Evolutionary conservation across 2,888 invertebrate species (phyloP).

Genomic region (Chymomyza caudatula): DNA sequence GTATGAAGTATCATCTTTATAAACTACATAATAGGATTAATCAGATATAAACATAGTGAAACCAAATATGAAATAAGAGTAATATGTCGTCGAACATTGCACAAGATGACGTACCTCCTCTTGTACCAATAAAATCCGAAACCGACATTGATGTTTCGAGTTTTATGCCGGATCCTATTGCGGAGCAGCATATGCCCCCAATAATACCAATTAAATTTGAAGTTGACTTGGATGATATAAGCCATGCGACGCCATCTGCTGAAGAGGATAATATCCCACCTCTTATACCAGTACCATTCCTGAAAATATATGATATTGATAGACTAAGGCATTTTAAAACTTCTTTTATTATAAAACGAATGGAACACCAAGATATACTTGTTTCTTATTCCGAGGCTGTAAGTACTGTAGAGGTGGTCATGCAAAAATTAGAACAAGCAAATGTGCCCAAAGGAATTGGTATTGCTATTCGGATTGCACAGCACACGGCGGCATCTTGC

Average conservation of each 20-base stretch:
- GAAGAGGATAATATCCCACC: background rate
- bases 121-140: too few species aligned
- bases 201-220: too few species aligned
- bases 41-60: too few species aligned
- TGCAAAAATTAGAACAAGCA: constrained; percentile 32
- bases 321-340: constrained; percentile 43
- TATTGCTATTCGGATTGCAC: constrained; percentile 56
- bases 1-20: too few species aligned
- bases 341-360: constrained; percentile 51
- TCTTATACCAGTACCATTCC: background rate
- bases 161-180: too few species aligned
- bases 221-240: background rate
- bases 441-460: constrained; percentile 42
- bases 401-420: constrained; percentile 28
- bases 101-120: too few species aligned
- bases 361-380: constrained; percentile 36
- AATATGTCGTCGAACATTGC: too few species aligned
- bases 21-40: too few species aligned
- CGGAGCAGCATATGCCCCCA: background rate
- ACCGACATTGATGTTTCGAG: too few species aligned
- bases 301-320: constrained; percentile 44
- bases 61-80: too few species aligned
- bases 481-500: constrained; percentile 59
- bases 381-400: constrained; percentile 48
- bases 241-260: background rate